Evolutionary conservation across 2,888 invertebrate species (phyloP), one percentile per base, ranked within the genome.

Genomic region (Neria commutata): DNA sequence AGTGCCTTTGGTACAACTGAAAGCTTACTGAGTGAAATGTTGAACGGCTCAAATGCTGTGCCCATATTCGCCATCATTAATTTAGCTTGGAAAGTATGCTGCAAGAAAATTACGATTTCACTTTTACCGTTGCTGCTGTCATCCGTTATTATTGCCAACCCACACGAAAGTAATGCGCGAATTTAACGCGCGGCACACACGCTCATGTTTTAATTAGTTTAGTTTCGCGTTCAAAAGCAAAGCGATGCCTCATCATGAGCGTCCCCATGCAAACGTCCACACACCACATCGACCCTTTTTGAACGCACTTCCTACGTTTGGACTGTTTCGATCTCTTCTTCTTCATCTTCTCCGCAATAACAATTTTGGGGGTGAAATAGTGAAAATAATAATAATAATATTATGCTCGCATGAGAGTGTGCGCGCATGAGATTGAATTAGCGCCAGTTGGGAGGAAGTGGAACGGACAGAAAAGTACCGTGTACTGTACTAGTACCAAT

Each of bases 281-380:
- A n/a, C n/a, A n/a, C n/a, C n/a, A n/a, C 25, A 29, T 55, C 29
- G 49, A 49, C 49, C 49, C 49, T 49, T 49, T 46, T 33, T 26
- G 33, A 19, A 26, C 49, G 49, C 14, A 19, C 16, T n/a, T 10
- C 10, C 17, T 11, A 11, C 45, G 14, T 17, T 14, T 26, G 17
- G 52, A 57, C 25, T 47, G 46, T 46, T 56, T 33, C 26, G 37
- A 57, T 46, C 17, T 37, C 37, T 34, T 24, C 26, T 8, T 29
- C 5, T 34, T 24, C 26, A 29, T 29, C 5, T 37, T 37, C n/a
- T 14, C n/a, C 17, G 11, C 23, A 46, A 45, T 8, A n/a, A 17
- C 21, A 21, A 53, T 50, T 53, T 54, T 59, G 54, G 58, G 58
- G 58, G 54, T 42, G 54, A 49, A 59, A 33, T 24, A 33, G 37